Evolutionary conservation across 1,140 invertebrate species (phyloP), one percentile per base, ranked within the genome.

Genomic region (Zaprionus gabonicus): DNA sequence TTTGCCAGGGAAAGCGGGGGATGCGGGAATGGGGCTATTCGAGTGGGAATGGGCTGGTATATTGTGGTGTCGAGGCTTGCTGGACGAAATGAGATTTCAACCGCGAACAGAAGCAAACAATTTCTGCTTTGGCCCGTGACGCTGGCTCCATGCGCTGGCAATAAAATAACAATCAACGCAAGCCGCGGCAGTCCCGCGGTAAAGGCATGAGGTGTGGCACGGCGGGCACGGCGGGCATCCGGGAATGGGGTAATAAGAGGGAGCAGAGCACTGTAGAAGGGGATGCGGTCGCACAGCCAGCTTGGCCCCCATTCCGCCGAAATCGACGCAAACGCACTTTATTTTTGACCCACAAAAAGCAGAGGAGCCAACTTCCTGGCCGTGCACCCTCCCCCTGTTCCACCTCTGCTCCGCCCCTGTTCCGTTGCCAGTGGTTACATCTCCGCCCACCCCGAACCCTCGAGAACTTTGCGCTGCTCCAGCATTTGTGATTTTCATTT

Each of bases 131-230:
- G 62, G 69, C 63, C 82, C 70, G 73, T 77, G 80, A 85, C 78
- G 76, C 71, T 85, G 82, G 72, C 71, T 82, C 81, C 68, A 71
- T 76, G 81, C 75, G 69, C 80, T 78, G 72, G 80, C 80, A 86
- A 86, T 86, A 86, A 86, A 86, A 86, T 86, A 82, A 86, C 82
- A 86, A 86, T 87, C 82, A 86, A 87, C 82, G 83, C 83, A 87
- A 87, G 82, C 82, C 82, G 82, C 77, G 83, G 63, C 84, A 57
- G 46, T 67, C 58, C 31, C 72, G 72, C 53, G 72, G 72, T 71
- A 71, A 75, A 63, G 67, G 67, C 67, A 59, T 64, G 53, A 73
- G 41, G 17, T 38, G 23, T 20, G 28, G 41, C 12, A 28, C 20
- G 49, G 49, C 15, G 2, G 60, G 34, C 9, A 28, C 7, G 31